Percentiles rank a stretch among this genome's conserved stretches.
Evolutionary conservation across 2,888 invertebrate genomes (phyloP).

Genomic region (Tryphoninae sp.): DNA sequence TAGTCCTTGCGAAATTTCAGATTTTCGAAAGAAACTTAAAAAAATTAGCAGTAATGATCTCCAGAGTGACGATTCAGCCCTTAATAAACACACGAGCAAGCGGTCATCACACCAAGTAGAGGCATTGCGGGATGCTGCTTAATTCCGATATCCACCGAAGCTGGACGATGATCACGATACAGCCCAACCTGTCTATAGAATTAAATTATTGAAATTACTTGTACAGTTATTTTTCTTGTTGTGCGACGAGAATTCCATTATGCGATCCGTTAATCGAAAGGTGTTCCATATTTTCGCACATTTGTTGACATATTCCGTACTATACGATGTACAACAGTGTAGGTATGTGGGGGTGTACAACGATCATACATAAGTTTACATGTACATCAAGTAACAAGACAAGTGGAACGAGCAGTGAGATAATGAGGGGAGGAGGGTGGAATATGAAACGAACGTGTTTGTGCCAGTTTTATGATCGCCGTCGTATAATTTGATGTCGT

Average conservation of each 20-base stretch:
- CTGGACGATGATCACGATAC: background rate
- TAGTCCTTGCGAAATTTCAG: too few species aligned
- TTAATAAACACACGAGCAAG: too few species aligned
- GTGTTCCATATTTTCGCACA: too few species aligned
- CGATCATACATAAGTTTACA: background rate
- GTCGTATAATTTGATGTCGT: too few species aligned
- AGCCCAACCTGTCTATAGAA: constrained; percentile 19
- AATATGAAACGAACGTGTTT: background rate
- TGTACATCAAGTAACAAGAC: background rate
- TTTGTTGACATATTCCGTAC: too few species aligned
- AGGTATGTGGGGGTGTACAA: background rate
- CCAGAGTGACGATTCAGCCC: too few species aligned
- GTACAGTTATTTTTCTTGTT: background rate
- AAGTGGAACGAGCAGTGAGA: background rate
- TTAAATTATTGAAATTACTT: constrained; percentile 50
- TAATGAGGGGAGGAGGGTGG: background rate
- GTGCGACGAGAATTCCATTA: constrained; percentile 13
- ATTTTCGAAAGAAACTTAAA: too few species aligned
- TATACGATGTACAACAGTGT: background rate
- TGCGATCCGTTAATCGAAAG: too few species aligned
- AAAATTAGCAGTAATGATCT: too few species aligned
- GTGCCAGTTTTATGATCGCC: background rate
- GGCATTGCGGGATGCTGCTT: too few species aligned
- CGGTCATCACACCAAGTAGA: too few species aligned
- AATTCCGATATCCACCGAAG: background rate